These are phyloP conservation scores for Muntiacus reevesi DNA, from an alignment of 2,113 vertebrate genomes.

Conservation along the genomic window DNA sequence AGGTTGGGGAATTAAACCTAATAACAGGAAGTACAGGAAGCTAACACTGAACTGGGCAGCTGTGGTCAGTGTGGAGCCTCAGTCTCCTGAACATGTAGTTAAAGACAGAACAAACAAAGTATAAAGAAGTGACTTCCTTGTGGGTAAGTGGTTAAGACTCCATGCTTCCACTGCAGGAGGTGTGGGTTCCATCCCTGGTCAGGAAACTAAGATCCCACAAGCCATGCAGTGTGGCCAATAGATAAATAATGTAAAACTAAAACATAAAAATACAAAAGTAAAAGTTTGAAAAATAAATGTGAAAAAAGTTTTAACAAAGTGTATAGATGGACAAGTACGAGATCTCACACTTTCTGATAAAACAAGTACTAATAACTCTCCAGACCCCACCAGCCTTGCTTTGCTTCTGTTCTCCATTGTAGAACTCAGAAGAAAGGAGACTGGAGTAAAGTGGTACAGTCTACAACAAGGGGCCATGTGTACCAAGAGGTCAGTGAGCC, in stretches of 20 bases:
- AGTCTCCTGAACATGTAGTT: no score
- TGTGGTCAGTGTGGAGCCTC: no score
- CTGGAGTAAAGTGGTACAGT: not conserved
- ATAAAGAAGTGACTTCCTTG: no score
- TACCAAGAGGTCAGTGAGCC: conserved; percentile 45
- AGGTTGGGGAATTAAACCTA: no score
- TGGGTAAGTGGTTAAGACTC: no score
- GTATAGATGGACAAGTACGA: not conserved
- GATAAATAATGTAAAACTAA: not conserved
- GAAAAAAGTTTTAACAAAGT: not conserved
- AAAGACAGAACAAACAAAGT: no score
- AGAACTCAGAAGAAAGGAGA: not conserved
- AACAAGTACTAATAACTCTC: not conserved
- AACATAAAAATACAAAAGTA: not conserved
- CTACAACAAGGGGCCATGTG: conserved; percentile 21
- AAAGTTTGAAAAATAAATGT: not conserved
- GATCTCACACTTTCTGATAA: not conserved
- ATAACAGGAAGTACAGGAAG: no score
- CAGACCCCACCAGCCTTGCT: not conserved
- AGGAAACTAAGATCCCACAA: not conserved
- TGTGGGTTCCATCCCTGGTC: not conserved
- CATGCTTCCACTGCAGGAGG: not conserved
- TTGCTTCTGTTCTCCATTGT: not conserved
- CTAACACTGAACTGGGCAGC: no score
- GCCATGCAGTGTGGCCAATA: not conserved